Percentiles rank a stretch among this genome's conserved stretches.
phyloP scores from a whole-genome alignment of 2,888 invertebrate genomes.

The Agrochola litura region DNA sequence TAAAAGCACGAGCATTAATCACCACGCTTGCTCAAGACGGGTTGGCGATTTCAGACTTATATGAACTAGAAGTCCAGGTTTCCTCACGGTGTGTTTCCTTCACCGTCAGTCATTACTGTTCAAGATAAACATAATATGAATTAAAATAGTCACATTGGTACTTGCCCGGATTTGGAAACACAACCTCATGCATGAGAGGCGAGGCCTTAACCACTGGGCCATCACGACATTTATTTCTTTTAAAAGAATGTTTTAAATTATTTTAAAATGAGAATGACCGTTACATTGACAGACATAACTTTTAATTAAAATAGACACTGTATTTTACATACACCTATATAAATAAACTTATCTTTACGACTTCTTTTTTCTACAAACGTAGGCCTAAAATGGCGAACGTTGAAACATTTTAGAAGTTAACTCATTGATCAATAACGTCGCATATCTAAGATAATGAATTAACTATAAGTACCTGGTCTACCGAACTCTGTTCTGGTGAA shows the following conservation, averaged over 20 bases:
- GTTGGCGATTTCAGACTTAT: too few relatives aligned
- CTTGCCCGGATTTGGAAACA: background rate
- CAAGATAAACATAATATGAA: background rate
- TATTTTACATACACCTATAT: constrained; percentile 6
- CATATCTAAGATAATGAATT: constrained; percentile 10
- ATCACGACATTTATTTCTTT: too few relatives aligned
- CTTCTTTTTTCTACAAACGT: constrained; percentile 26
- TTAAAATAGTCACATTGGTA: background rate
- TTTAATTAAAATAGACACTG: background rate
- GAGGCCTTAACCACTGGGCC: too few relatives aligned
- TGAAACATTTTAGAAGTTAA: background rate
- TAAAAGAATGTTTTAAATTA: too few relatives aligned
- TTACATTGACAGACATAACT: background rate
- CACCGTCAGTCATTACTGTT: background rate
- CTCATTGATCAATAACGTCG: background rate
- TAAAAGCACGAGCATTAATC: too few relatives aligned
- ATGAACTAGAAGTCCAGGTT: background rate
- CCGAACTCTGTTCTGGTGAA: too few relatives aligned
- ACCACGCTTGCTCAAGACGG: too few relatives aligned
- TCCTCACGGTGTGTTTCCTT: background rate
- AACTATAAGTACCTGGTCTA: background rate
- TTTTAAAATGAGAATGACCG: background rate
- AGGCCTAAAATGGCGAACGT: constrained; percentile 18
- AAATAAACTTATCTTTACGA: constrained; percentile 28
- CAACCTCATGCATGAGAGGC: background rate